Base-by-base conservation (phyloP, 2,113 vertebrate genomes). In the Podarcis cretensis region DNA sequence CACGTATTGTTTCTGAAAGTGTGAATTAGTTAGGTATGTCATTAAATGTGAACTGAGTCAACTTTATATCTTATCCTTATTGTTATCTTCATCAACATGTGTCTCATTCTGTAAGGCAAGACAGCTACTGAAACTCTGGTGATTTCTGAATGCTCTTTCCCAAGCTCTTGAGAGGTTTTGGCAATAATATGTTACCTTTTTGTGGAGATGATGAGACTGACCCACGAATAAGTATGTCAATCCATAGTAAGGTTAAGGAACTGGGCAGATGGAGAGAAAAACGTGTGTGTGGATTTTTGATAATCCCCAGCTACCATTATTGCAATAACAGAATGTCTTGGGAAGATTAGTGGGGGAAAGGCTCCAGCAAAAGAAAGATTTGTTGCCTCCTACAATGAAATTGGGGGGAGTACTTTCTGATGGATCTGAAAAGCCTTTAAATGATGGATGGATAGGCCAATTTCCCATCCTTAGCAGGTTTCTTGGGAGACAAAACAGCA, bases 351-450 rank as follows among this genome's bases (percentile, higher is more conserved):
- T 68, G 27, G 71, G 16, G n/a, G 57, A 25, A 40, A 25, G 43
- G 20, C 37, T 85, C 85, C 78, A 59, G 30, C 10, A 54, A 30
- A 14, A 75, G 71, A 89, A 21, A 63, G 20, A 5, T 71, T 86
- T 2, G 86, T 88, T 92, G 90, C 30, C 30, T 5, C 78, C 85
- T 81, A 27, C 63, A 12, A 76, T 54, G 2, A 66, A 54, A 81
- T 78, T 2, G 4, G 18, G 21, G n/a, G 81, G n/a, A 76, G 5
- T 37, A 85, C 2, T 88, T 84, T 77, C 10, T 18, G n/a, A 18
- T 54, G 57, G 40, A 65, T 86, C 77, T 75, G 30, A 78, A 92
- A 30, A 75, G 68, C 54, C 30, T 87, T 89, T 87, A 92, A 89
- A 65, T 85, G 89, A 13, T 21, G 81, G 87, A 73, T 92, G 84